Base-by-base conservation (phyloP, 2,113 vertebrate species). In the Bucco capensis region DNA sequence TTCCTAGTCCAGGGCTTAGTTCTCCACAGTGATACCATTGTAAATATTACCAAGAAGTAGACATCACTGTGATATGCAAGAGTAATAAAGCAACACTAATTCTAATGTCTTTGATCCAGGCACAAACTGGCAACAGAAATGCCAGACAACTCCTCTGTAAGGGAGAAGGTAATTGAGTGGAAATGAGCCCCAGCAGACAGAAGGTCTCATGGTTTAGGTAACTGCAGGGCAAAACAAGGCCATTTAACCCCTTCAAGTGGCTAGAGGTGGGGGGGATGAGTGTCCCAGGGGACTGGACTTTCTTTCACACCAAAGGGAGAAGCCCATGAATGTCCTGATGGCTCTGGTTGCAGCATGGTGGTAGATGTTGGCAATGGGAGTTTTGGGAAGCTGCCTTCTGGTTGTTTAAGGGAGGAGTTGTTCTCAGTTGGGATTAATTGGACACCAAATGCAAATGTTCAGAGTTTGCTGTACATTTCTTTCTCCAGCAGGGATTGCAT, bases 61-160 rank as follows among this genome's bases (percentile, higher is more conserved):
- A 80, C 38, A 72, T 97, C 94, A 95, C 96, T 96, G 97, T 96
- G 96, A 94, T 92, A 77, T 53, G 30, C 81, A 76, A 77, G 78
- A 94, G 70, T 64, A 81, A 69, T 56, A 92, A n/a, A 25, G 65
- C 88, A 89, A 65, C 3, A 35, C 70, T 93, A 44, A 81, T 57
- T 14, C 54, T 58, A 44, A 65, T 64, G 35, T 86, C 54, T 97
- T 80, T 62, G 66, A 95, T 93, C 77, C 77, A 73, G 28, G 19
- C 50, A 83, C 76, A 72, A 83, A 91, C 61, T 19, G 3, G 23
- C 80, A 56, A 81, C 92, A 89, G 60, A 91, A 88, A 81, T 70
- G 62, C 76, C 93, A 69, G 92, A 35, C 72, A 75, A 71, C 82
- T 95, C 77, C 89, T 85, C 33, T 83, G 70, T 81, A 51, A 83